These are phyloP conservation scores for Pitta sordida DNA, from an alignment of 2,113 vertebrate genomes.

Conservation along the genomic window DNA sequence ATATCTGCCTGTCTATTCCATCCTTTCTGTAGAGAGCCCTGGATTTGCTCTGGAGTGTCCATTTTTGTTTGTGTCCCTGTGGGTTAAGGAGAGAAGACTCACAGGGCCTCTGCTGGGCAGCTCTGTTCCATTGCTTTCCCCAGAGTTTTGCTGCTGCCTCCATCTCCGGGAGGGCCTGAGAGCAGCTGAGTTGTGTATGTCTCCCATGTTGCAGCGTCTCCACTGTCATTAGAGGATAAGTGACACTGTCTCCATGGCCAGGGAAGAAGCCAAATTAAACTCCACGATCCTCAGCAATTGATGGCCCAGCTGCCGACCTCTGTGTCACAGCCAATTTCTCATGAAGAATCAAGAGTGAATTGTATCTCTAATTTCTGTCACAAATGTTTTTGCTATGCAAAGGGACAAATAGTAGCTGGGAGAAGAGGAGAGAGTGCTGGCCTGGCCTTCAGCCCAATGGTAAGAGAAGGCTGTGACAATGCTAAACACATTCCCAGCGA, in stretches of 20 bases:
- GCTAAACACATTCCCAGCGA: accelerated
- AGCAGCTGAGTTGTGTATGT: neutral
- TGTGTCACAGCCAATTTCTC: neutral
- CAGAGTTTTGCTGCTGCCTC: neutral
- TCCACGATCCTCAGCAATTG: neutral
- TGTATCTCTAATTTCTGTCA: constrained; percentile 10
- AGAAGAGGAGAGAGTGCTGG: neutral
- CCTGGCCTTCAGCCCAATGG: neutral
- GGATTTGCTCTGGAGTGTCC: accelerated
- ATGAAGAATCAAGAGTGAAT: neutral
- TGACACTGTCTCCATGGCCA: neutral
- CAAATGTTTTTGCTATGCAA: constrained; percentile 4
- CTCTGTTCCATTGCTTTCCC: neutral
- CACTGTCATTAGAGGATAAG: neutral
- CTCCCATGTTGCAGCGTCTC: accelerated
- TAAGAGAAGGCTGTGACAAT: accelerated
- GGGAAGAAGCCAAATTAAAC: constrained; percentile 30
- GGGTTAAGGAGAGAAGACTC: neutral
- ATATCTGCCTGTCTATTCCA: neutral
- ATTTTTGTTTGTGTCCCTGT: neutral
- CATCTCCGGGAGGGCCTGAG: neutral
- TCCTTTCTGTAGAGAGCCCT: neutral
- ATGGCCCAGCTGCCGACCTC: neutral
- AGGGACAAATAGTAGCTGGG: neutral
- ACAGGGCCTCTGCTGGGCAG: neutral